Base-by-base conservation (phyloP, 2,888 invertebrate species). In the Acanthococcus lagerstroemiae region DNA sequence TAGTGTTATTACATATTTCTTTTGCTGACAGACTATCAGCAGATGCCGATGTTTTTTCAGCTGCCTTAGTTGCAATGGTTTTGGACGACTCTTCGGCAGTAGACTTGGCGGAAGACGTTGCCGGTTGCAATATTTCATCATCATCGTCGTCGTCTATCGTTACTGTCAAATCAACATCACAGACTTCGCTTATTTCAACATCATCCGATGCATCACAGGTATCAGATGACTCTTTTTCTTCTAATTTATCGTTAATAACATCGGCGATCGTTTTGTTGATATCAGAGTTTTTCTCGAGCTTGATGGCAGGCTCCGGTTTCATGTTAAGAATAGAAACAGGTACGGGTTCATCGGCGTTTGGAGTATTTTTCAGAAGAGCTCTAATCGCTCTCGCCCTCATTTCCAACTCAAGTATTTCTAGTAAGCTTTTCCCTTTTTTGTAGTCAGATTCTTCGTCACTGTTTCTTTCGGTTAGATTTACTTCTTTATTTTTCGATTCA, bases 351-450 rank as follows among this genome's bases (percentile, higher is more conserved):
- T 12, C 46, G 3, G 26, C 44, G n/a, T 45, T 54, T 7, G 30
- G 21, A 27, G 27, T 37, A 3, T 61, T 67, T 54, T 71, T 68
- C 22, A 73, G 58, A 70, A 82, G 76, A 26, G 81, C 80, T 71
- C 81, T 77, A 69, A 82, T 82, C 4, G 81, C 82, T 63, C 80
- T 74, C 0, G 82, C 82, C 71, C 82, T 76, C 81, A 82, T 81
- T 73, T 82, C 81, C 56, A 82, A 72, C 71, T 82, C 81, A 58
- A 82, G 72, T 27, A 82, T 74, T 73, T 82, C 82, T 68, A 81
- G 74, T 25, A 79, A 73, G 71, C 77, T 78, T 67, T 78, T 78
- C 3, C 67, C 66, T 60, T 69, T 61, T 55, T 70, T 67, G n/a
- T n/a, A n/a, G n/a, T n/a, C n/a, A n/a, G n/a, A n/a, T 26, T 54